phyloP scores from a whole-genome alignment of 1,140 invertebrate species.

The Zaprionus camerounensis region DNA sequence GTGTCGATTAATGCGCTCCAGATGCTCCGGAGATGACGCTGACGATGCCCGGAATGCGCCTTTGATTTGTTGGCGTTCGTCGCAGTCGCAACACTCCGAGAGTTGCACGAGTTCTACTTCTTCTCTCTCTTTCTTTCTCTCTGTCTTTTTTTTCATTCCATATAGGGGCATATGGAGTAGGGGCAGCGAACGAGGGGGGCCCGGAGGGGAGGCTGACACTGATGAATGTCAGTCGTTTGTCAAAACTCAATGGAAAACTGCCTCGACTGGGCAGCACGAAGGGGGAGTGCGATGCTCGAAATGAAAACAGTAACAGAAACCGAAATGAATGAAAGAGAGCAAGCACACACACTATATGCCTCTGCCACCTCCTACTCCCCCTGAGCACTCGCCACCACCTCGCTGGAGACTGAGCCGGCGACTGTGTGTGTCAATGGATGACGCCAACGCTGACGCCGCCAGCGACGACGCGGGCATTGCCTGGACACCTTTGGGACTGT shows the following conservation, averaged over 20 bases:
- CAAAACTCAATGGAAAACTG: slow-evolving; percentile 79
- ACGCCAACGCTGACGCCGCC: slow-evolving; percentile 55
- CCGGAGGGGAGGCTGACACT: slow-evolving; percentile 58
- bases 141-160: slow-evolving; percentile 4
- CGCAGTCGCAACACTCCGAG: slow-evolving; percentile 22
- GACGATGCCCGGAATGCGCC: slow-evolving; percentile 70
- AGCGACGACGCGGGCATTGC: slow-evolving; percentile 27
- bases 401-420: background rate
- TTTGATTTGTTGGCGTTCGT: slow-evolving; percentile 75
- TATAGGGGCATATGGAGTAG: slow-evolving; percentile 34
- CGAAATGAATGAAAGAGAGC: slow-evolving; percentile 42
- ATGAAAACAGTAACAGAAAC: slow-evolving; percentile 24
- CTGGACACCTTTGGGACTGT: slow-evolving; percentile 64
- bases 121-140: background rate
- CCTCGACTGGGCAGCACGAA: slow-evolving; percentile 28
- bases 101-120: slow-evolving; percentile 36
- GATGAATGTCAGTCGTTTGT: slow-evolving; percentile 83
- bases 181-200: background rate
- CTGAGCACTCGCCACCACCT: background rate
- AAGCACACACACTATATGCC: background rate
- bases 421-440: slow-evolving; percentile 67
- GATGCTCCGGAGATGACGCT: slow-evolving; percentile 61
- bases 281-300: background rate
- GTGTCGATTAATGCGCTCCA: slow-evolving; percentile 82
- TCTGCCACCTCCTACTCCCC: background rate